Conservation (phyloP, 2,797 vertebrate genomes). For the Geotrypetes seraphini region DNA sequence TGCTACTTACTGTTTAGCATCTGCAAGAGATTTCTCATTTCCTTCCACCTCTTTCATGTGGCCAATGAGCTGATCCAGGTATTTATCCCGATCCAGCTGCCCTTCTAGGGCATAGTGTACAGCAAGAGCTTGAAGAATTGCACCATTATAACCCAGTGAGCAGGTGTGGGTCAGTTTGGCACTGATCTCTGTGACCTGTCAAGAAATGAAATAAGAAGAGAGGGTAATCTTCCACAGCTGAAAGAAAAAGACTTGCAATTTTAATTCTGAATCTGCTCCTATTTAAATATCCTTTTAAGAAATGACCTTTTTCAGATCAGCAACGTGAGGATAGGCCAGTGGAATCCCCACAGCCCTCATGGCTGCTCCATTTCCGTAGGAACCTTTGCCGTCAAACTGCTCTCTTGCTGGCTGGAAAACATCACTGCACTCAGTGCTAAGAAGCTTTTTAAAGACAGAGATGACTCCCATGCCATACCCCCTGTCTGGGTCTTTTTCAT, state of each 20-base stretch:
- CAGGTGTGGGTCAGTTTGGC: slow-evolving; percentile 92
- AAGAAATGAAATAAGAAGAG: no score
- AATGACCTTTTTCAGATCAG: slow-evolving; percentile 72
- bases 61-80: slow-evolving; percentile 74
- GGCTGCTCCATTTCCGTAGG: slow-evolving; percentile 91
- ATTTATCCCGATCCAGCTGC: slow-evolving; percentile 66
- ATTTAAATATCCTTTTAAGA: neutral
- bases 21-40: slow-evolving; percentile 63
- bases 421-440: slow-evolving; percentile 73
- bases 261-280: no score
- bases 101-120: slow-evolving; percentile 86
- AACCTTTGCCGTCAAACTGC: slow-evolving; percentile 90
- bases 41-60: slow-evolving; percentile 88
- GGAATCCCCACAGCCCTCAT: slow-evolving; percentile 88
- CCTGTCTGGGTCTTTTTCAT: slow-evolving; percentile 74
- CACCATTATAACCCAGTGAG: slow-evolving; percentile 92
- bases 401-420: slow-evolving; percentile 85
- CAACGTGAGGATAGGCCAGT: slow-evolving; percentile 57
- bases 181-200: slow-evolving; percentile 74
- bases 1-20: slow-evolving; percentile 78
- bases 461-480: slow-evolving; percentile 84
- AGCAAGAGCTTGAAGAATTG: slow-evolving; percentile 84
- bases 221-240: no score
- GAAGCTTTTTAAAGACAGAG: slow-evolving; percentile 85
- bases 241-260: no score